Conservation (phyloP, 2,797 vertebrate species). For the Novumbra hubbsi region DNA sequence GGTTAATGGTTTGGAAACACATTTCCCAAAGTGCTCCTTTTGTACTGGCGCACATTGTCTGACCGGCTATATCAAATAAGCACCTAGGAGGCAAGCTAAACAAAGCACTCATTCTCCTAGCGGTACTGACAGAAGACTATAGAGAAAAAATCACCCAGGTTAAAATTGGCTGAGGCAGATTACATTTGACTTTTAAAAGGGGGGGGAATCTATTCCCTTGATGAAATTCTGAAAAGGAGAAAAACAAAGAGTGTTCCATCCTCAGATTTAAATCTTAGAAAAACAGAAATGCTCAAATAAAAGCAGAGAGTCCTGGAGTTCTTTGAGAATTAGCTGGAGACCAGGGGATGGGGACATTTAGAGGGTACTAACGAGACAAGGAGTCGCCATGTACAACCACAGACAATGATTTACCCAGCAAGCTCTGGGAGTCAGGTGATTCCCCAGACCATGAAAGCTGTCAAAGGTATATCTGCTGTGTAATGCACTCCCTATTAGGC, state of each 20-base stretch:
- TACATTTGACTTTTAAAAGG: conserved; percentile 47
- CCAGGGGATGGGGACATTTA: background rate
- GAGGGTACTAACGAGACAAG: background rate
- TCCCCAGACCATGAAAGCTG: background rate
- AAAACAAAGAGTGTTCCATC: background rate
- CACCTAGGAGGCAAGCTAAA: background rate
- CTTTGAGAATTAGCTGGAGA: no score
- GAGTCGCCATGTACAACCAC: background rate
- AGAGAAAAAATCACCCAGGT: conserved; percentile 22
- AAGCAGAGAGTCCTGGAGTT: no score
- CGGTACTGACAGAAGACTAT: conserved; percentile 26
- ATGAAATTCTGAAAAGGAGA: conserved; percentile 46
- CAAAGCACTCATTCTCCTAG: conserved; percentile 39
- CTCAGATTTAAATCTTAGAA: background rate
- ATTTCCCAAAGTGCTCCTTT: conserved; percentile 7
- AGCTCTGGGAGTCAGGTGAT: background rate
- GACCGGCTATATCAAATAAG: conserved; percentile 1
- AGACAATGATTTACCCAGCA: background rate
- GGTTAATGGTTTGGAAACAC: conserved; percentile 1
- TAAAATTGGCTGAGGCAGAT: conserved; percentile 53
- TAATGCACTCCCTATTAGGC: no score
- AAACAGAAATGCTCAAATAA: no score
- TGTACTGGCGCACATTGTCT: background rate
- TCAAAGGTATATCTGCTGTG: background rate
- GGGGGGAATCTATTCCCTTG: conserved; percentile 52